Evolutionary conservation across 2,113 vertebrate genomes (phyloP).

Genomic region (Ptychochromis oligacanthus): DNA sequence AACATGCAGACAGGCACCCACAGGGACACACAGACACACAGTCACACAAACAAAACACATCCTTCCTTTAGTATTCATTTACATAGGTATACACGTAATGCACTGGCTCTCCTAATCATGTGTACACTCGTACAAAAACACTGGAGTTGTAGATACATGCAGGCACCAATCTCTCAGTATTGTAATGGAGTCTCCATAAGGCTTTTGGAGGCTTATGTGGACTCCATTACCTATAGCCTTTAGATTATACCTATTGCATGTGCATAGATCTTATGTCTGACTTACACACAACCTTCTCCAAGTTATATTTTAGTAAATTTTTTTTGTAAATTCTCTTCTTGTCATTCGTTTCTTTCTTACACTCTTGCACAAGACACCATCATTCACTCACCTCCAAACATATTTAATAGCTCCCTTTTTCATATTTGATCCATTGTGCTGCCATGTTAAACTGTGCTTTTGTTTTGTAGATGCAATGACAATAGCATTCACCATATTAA

Average conservation of each 20-base stretch:
- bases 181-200: conserved; percentile 24
- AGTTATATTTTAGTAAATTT: conserved; percentile 10
- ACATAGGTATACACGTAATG: conserved; percentile 36
- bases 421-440: conserved; percentile 27
- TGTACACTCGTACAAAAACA: conserved; percentile 1
- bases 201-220: conserved; percentile 16
- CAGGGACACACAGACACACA: conserved; percentile 9
- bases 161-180: conserved; percentile 20
- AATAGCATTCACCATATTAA: conserved; percentile 60
- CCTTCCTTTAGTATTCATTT: conserved; percentile 46
- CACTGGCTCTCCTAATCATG: conserved; percentile 12
- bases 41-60: conserved; percentile 15
- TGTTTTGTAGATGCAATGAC: conserved; percentile 66
- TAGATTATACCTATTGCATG: conserved; percentile 48
- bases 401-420: conserved; percentile 37
- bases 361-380: not conserved
- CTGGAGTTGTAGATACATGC: conserved; percentile 27
- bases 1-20: conserved; percentile 42
- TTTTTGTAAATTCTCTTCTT: not conserved
- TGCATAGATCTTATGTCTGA: conserved; percentile 33
- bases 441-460: conserved; percentile 52
- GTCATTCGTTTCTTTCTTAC: conserved; percentile 18
- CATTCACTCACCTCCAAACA: conserved; percentile 17
- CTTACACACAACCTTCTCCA: not conserved
- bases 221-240: not conserved